Conservation (phyloP, 92 coral and sea anemone genomes). For the Montipora capitata region DNA sequence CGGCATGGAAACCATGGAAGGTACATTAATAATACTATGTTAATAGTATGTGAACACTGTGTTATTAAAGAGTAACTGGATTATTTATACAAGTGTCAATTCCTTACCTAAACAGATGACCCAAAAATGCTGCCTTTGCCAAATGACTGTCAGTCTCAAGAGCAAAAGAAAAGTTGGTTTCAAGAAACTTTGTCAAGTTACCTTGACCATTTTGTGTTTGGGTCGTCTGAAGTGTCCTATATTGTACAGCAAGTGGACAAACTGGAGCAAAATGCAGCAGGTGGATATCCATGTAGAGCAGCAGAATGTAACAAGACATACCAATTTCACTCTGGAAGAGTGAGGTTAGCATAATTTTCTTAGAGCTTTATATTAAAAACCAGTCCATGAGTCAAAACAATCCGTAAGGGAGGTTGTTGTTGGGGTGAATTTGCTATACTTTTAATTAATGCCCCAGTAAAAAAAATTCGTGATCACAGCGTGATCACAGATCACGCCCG, state of each 20-base stretch:
- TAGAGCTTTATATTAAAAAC: too few relatives aligned
- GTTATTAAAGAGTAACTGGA: too few relatives aligned
- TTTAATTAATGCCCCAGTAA: too few relatives aligned
- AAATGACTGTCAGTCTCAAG: not conserved
- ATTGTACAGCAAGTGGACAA: not conserved
- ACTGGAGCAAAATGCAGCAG: not conserved
- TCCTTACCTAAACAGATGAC: not conserved
- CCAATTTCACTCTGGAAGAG: slow-evolving; percentile 24
- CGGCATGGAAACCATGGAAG: slow-evolving; percentile 47
- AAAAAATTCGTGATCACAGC: too few relatives aligned
- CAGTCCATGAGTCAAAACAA: too few relatives aligned
- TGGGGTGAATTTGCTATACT: too few relatives aligned
- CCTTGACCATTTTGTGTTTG: slow-evolving; percentile 6
- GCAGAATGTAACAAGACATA: not conserved
- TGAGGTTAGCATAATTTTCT: not conserved
- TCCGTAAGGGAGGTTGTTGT: too few relatives aligned
- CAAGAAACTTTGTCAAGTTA: not conserved
- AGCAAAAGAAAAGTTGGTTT: slow-evolving; percentile 15
- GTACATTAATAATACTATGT: slow-evolving; percentile 1
- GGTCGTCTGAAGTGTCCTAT: not conserved
- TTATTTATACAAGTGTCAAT: not conserved
- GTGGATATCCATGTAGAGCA: slow-evolving; percentile 14
- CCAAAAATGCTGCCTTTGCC: not conserved
- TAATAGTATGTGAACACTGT: too few relatives aligned
- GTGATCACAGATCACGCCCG: too few relatives aligned